Percentiles rank a stretch among this genome's conserved stretches.
phyloP scores from a whole-genome alignment of 2,888 invertebrate species.

The Lasius fuliginosus region DNA sequence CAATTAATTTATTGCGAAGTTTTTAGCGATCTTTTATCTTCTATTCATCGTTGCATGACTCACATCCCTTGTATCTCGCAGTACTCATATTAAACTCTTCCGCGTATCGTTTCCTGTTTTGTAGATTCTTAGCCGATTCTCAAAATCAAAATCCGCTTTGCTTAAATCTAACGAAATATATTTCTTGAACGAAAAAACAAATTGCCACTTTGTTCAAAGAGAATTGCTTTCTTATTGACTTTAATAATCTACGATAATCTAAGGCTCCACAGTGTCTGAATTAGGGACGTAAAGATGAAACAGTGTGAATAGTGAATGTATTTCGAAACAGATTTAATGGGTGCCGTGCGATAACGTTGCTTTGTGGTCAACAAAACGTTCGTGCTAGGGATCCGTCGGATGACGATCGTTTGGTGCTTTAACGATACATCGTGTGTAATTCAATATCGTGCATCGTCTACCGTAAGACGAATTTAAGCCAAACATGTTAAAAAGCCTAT shows the following conservation, averaged over 20 bases:
- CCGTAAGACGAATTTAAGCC: conserved; percentile 27
- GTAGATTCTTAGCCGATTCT: conserved; percentile 36
- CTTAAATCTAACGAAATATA: conserved; percentile 19
- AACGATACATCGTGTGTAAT: conserved; percentile 7
- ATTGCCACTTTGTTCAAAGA: conserved; percentile 7
- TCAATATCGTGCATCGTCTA: conserved; percentile 30
- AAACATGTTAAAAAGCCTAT: conserved; percentile 31
- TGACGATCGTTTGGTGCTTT: background rate
- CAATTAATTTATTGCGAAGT: conserved; percentile 25
- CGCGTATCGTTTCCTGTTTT: conserved; percentile 8
- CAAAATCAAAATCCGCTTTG: conserved; percentile 16
- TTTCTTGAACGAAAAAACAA: conserved; percentile 30
- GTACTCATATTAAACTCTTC: conserved; percentile 17
- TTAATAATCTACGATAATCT: conserved; percentile 16
- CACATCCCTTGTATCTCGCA: background rate
- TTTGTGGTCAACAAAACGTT: background rate
- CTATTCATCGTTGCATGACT: conserved; percentile 10
- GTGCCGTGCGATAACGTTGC: conserved; percentile 12
- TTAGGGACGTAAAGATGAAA: background rate
- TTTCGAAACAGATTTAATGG: conserved; percentile 4
- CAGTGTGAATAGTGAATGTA: background rate
- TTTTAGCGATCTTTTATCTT: conserved; percentile 23
- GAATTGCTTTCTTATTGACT: background rate
- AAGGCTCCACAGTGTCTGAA: background rate
- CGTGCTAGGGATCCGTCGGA: background rate